phyloP scores from a whole-genome alignment of 2,113 vertebrate genomes.

The Ophiodon elongatus region DNA sequence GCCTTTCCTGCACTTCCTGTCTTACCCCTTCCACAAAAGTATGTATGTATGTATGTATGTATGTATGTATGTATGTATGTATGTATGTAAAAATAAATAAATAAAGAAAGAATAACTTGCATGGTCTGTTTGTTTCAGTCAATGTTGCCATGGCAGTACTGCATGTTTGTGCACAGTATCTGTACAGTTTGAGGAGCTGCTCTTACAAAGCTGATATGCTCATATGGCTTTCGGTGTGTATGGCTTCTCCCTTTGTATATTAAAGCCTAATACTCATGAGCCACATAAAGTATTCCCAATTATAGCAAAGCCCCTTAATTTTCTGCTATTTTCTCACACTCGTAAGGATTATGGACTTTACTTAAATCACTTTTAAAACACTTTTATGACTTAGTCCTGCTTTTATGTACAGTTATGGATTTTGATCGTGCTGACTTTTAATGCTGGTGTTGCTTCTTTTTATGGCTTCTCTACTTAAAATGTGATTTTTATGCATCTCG shows the following conservation, averaged over 20 bases:
- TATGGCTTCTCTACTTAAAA: slow-evolving; percentile 4
- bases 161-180: slow-evolving; percentile 3
- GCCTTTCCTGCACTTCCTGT: neutral
- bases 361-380: slow-evolving; percentile 55
- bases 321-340: slow-evolving; percentile 39
- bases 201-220: slow-evolving; percentile 11
- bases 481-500: slow-evolving; percentile 18
- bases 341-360: slow-evolving; percentile 44
- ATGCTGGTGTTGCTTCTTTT: slow-evolving; percentile 1
- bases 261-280: slow-evolving; percentile 39
- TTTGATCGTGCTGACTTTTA: slow-evolving; percentile 31
- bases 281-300: slow-evolving; percentile 52
- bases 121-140: slow-evolving; percentile 11
- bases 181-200: slow-evolving; percentile 7
- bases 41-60: neutral
- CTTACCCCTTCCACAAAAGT: neutral
- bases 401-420: slow-evolving; percentile 35
- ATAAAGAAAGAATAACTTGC: neutral
- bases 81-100: too few relatives aligned
- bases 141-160: slow-evolving; percentile 13
- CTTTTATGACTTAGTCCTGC: slow-evolving; percentile 38
- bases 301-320: slow-evolving; percentile 51
- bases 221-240: slow-evolving; percentile 20
- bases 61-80: neutral
- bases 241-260: slow-evolving; percentile 1